Base-by-base conservation (phyloP, 2,797 vertebrate species). In the Acomys russatus region DNA sequence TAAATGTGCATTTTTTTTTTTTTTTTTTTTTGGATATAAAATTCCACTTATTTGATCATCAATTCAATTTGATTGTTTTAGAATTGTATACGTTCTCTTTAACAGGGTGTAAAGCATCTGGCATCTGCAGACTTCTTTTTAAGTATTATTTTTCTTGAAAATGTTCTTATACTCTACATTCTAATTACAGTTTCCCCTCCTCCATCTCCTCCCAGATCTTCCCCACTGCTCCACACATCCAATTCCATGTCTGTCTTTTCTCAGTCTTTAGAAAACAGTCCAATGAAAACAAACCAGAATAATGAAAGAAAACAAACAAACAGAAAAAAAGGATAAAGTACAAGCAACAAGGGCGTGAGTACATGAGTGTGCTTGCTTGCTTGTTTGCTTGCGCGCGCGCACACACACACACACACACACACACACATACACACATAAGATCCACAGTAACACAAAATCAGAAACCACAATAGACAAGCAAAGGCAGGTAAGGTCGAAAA, bases 21-120 rank as follows among this genome's bases (percentile, higher is more conserved):
- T n/a, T n/a, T n/a, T n/a, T n/a, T n/a, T 44, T 49, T 49, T 66
- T 59, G 82, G 91, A 98, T 98, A 97, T 98, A 98, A 98, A 98
- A 98, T 98, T 98, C 98, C 96, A 98, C 98, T 98, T 98, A 93
- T 95, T 98, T 38, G 87, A 82, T 96, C 94, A 94, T 96, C 91
- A 70, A 96, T 96, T 97, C 90, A 82, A 28, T 94, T 97, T 97
- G 91, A 83, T 98, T 97, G 95, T 71, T 97, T 97, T 96, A 94
- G 88, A 98, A 95, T 95, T 95, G 84, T 83, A 80, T n/a, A 87
- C 96, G 96, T 97, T 70, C 44, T 94, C 94, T 92, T 95, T 89
- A 96, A 92, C 25, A 84, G 44, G 85, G 88, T 54, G 8, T 35
- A 74, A 96, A 97, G 96, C 56, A 83, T 80, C 92, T 96, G 96